These are phyloP conservation scores for Tychaedon coryphoeus DNA, from an alignment of 2,113 vertebrate species.

Conservation along the genomic window DNA sequence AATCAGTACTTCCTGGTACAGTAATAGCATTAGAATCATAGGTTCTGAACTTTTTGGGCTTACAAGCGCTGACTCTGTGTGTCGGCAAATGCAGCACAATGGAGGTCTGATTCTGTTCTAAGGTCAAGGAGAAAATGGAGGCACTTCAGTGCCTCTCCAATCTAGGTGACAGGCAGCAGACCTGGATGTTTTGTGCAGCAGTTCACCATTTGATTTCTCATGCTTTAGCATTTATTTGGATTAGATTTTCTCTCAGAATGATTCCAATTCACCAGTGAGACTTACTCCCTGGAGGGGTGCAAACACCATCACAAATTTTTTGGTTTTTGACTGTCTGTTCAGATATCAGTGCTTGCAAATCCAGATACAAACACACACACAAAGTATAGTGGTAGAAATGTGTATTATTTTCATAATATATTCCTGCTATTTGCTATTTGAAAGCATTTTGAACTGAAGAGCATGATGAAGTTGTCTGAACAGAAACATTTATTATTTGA, in stretches of 20 bases:
- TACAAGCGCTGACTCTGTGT: background rate
- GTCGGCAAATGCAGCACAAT: background rate
- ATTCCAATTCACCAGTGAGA: background rate
- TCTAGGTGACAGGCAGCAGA: background rate
- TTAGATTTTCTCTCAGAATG: background rate
- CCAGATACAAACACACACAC: background rate
- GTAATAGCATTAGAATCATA: background rate
- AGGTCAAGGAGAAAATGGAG: background rate
- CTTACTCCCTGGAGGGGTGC: fast-evolving
- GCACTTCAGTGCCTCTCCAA: background rate
- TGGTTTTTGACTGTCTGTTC: background rate
- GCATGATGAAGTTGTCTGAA: background rate
- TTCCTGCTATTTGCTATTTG: background rate
- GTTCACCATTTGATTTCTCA: background rate
- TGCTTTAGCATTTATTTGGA: background rate
- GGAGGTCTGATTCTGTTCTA: background rate
- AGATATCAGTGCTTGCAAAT: background rate
- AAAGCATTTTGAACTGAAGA: background rate
- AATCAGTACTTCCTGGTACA: background rate
- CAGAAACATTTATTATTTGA: background rate
- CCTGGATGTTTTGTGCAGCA: background rate
- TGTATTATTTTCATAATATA: background rate
- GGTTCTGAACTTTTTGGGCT: background rate
- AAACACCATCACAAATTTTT: background rate
- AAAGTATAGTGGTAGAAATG: background rate